These are phyloP conservation scores for Priocnemis perturbator DNA, from an alignment of 2,888 invertebrate species.

Conservation along the genomic window DNA sequence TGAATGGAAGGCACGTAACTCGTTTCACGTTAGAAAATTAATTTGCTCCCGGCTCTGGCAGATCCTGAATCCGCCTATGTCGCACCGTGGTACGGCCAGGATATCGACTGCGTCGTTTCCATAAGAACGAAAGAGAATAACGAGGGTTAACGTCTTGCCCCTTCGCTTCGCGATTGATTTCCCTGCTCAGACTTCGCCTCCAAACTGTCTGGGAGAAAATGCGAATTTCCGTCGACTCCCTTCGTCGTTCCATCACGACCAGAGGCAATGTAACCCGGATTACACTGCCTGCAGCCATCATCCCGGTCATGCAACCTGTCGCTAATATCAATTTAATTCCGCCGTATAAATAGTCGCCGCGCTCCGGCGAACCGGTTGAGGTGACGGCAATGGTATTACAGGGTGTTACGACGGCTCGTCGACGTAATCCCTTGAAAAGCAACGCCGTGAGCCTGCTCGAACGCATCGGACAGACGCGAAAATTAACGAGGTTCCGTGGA, in stretches of 20 bases:
- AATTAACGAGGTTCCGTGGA: constrained; percentile 5
- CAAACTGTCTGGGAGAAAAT: too few species aligned
- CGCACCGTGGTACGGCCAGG: too few species aligned
- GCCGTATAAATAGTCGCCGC: neutral
- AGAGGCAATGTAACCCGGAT: too few species aligned
- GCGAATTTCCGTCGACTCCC: too few species aligned
- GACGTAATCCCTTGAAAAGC: neutral
- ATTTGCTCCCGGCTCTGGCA: neutral
- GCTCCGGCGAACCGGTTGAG: neutral
- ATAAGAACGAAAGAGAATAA: too few species aligned
- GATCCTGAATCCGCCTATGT: too few species aligned
- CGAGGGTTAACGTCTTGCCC: too few species aligned
- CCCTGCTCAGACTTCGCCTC: too few species aligned
- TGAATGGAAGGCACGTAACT: neutral
- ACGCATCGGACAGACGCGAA: neutral
- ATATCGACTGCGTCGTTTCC: too few species aligned
- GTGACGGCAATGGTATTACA: neutral
- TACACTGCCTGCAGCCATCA: too few species aligned
- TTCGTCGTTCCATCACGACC: too few species aligned
- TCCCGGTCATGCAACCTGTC: neutral
- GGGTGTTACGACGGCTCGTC: neutral
- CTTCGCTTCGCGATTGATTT: too few species aligned
- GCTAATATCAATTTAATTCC: constrained; percentile 4
- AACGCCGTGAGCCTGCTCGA: neutral
- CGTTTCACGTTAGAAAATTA: constrained; percentile 1